Evolutionary conservation across 2,113 vertebrate species (phyloP).

Genomic region (Oryzias celebensis): DNA sequence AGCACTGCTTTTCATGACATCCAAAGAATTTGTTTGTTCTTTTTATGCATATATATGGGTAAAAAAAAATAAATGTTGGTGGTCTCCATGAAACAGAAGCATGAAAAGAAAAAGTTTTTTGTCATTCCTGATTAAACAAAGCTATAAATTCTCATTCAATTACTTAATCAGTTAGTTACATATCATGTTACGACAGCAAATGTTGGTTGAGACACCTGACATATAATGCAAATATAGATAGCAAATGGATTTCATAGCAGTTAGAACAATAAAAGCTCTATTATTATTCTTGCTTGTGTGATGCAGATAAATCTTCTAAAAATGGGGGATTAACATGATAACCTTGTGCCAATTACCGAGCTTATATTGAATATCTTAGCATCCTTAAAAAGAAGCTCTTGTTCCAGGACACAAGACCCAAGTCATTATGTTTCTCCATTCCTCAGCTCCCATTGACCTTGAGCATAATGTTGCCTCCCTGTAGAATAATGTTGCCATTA

Average conservation of each 20-base stretch:
- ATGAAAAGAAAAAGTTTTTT: no score
- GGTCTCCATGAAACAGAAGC: no score
- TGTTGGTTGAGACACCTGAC: conserved; percentile 1
- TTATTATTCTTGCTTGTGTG: conserved; percentile 32
- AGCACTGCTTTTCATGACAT: no score
- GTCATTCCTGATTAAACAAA: no score
- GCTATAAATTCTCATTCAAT: neutral
- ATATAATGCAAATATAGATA: neutral
- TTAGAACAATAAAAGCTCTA: conserved; percentile 26
- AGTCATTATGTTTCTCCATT: conserved; percentile 58
- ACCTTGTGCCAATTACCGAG: conserved; percentile 33
- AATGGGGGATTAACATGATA: conserved; percentile 29
- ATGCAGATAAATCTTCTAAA: conserved; percentile 40
- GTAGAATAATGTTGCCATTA: conserved; percentile 72
- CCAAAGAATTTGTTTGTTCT: no score
- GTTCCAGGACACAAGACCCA: conserved; percentile 46
- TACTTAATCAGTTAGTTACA: neutral
- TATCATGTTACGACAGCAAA: conserved; percentile 5
- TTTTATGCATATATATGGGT: no score
- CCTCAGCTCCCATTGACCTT: conserved; percentile 73
- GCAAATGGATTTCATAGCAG: conserved; percentile 4
- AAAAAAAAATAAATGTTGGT: no score
- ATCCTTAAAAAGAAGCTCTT: conserved; percentile 50
- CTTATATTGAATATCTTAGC: conserved; percentile 41
- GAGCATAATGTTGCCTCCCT: conserved; percentile 70